A percentile compares a stretch with the other conserved stretches of the same genome.
Conservation (phyloP, 2,797 vertebrate genomes). For the Neopelma chrysocephalum region DNA sequence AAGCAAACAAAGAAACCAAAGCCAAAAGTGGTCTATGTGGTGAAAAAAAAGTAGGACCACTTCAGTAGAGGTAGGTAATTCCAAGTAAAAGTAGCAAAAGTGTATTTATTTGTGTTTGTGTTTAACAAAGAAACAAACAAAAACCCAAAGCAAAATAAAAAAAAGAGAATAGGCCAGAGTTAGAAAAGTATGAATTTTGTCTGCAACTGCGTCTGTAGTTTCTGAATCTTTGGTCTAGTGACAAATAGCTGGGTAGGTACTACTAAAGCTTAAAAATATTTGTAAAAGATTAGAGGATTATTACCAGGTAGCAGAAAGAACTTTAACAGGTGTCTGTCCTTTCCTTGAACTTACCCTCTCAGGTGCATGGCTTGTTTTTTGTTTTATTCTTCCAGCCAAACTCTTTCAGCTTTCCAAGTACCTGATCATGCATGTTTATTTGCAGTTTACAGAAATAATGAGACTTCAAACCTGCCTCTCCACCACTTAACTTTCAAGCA, state of each 20-base stretch:
- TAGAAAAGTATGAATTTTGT: background rate
- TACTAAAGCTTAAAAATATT: background rate
- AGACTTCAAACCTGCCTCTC: background rate
- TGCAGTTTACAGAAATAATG: background rate
- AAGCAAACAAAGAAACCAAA: background rate
- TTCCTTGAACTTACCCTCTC: background rate
- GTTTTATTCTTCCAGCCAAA: background rate
- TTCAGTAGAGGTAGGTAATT: background rate
- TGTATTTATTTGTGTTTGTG: background rate
- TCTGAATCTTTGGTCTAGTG: background rate
- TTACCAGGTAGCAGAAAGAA: background rate
- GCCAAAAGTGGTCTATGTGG: background rate
- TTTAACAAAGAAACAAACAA: background rate
- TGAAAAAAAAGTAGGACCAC: background rate
- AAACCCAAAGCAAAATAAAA: background rate
- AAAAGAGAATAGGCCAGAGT: background rate
- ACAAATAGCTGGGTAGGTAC: background rate
- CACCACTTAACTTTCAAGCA: background rate
- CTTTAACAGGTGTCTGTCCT: background rate
- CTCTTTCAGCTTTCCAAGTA: background rate
- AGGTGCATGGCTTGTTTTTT: background rate
- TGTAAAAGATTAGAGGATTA: background rate
- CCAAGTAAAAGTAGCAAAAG: background rate
- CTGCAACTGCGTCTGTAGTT: background rate
- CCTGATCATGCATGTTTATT: background rate